These are phyloP conservation scores for Cherax quadricarinatus DNA, from an alignment of 1,140 invertebrate genomes.

Conservation along the genomic window DNA sequence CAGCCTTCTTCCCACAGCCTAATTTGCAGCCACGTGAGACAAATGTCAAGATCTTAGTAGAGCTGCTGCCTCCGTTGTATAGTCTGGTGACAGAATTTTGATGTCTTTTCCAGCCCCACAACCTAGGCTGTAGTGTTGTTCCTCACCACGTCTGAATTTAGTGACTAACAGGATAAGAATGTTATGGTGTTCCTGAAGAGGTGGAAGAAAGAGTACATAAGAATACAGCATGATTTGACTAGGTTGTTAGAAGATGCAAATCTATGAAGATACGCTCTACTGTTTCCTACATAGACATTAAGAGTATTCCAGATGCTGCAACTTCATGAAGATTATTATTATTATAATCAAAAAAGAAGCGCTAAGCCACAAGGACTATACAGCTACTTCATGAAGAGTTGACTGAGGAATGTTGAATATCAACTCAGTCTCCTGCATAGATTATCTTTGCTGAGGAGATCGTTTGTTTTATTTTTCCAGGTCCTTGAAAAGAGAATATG, in stretches of 20 bases:
- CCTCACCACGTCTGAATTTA: slow-evolving; percentile 12
- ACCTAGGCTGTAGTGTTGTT: too few species aligned
- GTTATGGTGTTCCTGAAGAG: neutral
- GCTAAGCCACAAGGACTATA: too few species aligned
- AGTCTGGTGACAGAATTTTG: neutral
- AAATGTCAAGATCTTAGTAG: neutral
- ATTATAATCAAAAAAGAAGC: too few species aligned
- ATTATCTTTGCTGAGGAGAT: slow-evolving; percentile 27
- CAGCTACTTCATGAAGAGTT: too few species aligned
- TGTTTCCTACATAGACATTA: slow-evolving; percentile 2
- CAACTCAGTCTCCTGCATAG: slow-evolving; percentile 14
- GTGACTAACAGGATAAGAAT: slow-evolving; percentile 17
- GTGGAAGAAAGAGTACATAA: neutral
- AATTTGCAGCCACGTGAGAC: slow-evolving; percentile 22
- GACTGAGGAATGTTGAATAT: slow-evolving; percentile 23
- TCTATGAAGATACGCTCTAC: slow-evolving; percentile 17
- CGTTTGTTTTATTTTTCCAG: neutral
- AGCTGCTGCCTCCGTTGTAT: neutral
- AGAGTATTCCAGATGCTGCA: neutral
- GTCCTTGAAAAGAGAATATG: slow-evolving; percentile 12
- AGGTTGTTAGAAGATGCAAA: slow-evolving; percentile 24
- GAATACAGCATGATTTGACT: slow-evolving; percentile 32
- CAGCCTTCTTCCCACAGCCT: too few species aligned
- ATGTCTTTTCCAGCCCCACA: neutral
- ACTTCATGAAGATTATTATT: too few species aligned